These are phyloP conservation scores for Rhabdomys dilectus DNA, from an alignment of 2,113 vertebrate species.

Conservation along the genomic window DNA sequence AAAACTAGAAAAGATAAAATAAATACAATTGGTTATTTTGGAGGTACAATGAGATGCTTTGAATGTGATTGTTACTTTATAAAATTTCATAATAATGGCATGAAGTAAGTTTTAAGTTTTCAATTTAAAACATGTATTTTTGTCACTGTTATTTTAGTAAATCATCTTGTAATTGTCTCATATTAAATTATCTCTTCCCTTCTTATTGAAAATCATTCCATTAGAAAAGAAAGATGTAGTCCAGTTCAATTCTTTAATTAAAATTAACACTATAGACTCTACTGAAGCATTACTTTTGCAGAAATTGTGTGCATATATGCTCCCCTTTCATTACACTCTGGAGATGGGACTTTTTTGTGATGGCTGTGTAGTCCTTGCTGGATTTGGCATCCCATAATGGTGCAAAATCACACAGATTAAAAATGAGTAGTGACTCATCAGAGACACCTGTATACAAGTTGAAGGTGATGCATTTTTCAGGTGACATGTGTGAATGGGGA, in stretches of 20 bases:
- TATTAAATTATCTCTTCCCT: not conserved
- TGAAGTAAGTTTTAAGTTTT: not conserved
- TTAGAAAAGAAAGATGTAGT: not conserved
- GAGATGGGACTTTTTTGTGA: not conserved
- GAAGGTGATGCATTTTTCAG: conserved; percentile 58
- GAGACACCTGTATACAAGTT: conserved; percentile 54
- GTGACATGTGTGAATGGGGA: conserved; percentile 42
- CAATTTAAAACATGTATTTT: not conserved
- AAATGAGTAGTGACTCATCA: not conserved
- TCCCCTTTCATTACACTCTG: not conserved
- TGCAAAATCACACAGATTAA: not conserved
- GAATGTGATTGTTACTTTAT: not conserved
- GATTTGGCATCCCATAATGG: conserved; percentile 67
- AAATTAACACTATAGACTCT: not conserved
- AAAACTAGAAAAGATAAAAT: not conserved
- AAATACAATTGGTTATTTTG: not conserved
- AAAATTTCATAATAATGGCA: not conserved
- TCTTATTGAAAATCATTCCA: not conserved
- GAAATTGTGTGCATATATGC: not conserved
- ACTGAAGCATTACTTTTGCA: not conserved
- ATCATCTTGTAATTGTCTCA: not conserved
- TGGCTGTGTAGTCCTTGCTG: not conserved
- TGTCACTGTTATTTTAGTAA: not conserved
- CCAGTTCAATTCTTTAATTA: not conserved
- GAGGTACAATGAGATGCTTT: not conserved